These are phyloP conservation scores for Odontocolon sp. DNA, from an alignment of 2,888 invertebrate genomes.

Conservation along the genomic window DNA sequence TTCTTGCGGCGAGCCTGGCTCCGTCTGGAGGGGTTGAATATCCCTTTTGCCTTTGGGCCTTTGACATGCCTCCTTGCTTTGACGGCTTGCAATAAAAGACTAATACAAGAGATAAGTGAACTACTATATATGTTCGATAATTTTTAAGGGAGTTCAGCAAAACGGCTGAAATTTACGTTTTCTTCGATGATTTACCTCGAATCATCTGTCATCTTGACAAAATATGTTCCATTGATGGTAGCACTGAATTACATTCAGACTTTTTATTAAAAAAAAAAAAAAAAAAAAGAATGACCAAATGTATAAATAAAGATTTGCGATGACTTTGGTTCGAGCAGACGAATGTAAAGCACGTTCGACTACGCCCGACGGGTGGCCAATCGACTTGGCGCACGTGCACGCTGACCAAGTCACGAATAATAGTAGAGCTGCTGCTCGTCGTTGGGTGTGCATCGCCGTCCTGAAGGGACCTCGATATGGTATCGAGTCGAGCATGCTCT, in stretches of 20 bases:
- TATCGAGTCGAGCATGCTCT: slow-evolving; percentile 69
- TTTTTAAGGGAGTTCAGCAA: slow-evolving; percentile 5
- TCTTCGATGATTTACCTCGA: not conserved
- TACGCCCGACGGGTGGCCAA: slow-evolving; percentile 63
- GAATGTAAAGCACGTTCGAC: slow-evolving; percentile 66
- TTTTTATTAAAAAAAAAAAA: not conserved
- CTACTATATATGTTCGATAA: slow-evolving; percentile 25
- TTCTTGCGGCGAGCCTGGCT: slow-evolving; percentile 17
- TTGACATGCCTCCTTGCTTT: slow-evolving; percentile 33
- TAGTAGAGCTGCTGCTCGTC: slow-evolving; percentile 51
- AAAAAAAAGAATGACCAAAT: slow-evolving; percentile 9
- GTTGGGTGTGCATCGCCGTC: slow-evolving; percentile 37
- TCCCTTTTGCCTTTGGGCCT: slow-evolving; percentile 36
- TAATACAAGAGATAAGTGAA: slow-evolving; percentile 44
- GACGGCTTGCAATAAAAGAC: slow-evolving; percentile 40
- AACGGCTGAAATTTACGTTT: not conserved
- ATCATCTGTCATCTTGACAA: not conserved
- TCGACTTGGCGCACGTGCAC: slow-evolving; percentile 62
- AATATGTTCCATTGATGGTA: not conserved
- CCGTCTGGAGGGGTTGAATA: not conserved
- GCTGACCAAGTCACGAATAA: slow-evolving; percentile 62
- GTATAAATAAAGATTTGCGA: slow-evolving; percentile 13
- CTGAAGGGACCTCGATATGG: slow-evolving; percentile 59
- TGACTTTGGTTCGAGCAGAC: slow-evolving; percentile 39
- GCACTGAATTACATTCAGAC: not conserved